Conservation (phyloP, 2,888 invertebrate species). For the Stenoptilia bipunctidactyla region DNA sequence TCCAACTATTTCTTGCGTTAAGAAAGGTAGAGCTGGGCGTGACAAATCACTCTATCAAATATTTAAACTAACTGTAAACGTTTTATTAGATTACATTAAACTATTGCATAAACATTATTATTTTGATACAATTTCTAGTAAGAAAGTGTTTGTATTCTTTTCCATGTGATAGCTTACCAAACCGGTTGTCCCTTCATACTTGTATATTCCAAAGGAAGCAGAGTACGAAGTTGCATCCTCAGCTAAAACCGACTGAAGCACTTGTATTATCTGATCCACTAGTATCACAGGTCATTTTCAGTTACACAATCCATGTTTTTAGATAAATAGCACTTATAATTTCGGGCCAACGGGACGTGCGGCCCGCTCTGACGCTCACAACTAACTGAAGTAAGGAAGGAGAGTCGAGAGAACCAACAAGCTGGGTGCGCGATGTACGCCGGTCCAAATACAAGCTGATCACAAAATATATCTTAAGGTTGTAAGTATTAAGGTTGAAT, state of each 20-base stretch:
- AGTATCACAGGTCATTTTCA: constrained; percentile 46
- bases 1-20: too few species aligned
- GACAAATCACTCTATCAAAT: too few species aligned
- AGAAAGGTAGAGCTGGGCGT: too few species aligned
- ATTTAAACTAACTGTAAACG: too few species aligned
- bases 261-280: constrained; percentile 48
- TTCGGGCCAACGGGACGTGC: constrained; percentile 25
- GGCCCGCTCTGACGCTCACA: constrained; percentile 27
- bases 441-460: constrained; percentile 22
- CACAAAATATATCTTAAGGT: constrained; percentile 26
- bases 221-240: constrained; percentile 50
- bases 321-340: constrained; percentile 28
- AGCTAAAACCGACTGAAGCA: constrained; percentile 44
- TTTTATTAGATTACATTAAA: too few species aligned
- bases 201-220: constrained; percentile 35
- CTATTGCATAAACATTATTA: too few species aligned
- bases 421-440: constrained; percentile 7
- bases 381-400: constrained; percentile 30
- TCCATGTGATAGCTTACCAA: constrained; percentile 49
- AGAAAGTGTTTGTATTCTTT: constrained; percentile 25
- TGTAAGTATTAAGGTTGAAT: constrained; percentile 12
- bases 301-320: constrained; percentile 48
- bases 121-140: neutral
- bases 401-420: constrained; percentile 3
- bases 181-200: constrained; percentile 69